Percentiles rank a stretch among this genome's conserved stretches.
phyloP scores from a whole-genome alignment of 2,113 vertebrate species.

The Pithys albifrons region DNA sequence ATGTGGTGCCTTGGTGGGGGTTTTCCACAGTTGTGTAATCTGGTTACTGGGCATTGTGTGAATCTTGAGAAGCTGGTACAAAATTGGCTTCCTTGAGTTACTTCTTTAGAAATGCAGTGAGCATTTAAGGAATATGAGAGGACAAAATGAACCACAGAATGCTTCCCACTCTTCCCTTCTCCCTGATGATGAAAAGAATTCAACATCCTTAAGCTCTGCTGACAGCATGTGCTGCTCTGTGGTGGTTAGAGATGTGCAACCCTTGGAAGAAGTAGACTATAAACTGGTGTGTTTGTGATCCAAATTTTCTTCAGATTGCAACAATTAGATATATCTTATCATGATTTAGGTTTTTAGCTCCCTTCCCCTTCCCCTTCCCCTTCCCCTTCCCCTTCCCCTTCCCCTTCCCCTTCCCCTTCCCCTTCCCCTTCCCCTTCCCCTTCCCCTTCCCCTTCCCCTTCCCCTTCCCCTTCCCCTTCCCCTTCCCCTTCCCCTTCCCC shows the following conservation, averaged over 20 bases:
- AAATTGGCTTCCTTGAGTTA: not conserved
- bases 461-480: too few species aligned
- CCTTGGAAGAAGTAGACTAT: not conserved
- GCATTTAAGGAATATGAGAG: not conserved
- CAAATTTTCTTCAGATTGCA: not conserved
- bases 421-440: too few species aligned
- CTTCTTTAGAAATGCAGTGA: not conserved
- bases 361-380: too few species aligned
- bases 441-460: too few species aligned
- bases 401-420: too few species aligned
- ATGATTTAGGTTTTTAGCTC: not conserved
- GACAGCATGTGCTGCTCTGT: not conserved
- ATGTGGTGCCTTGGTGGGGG: not conserved
- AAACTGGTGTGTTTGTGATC: not conserved
- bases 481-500: too few species aligned
- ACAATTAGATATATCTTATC: not conserved
- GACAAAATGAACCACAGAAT: not conserved
- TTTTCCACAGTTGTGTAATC: conserved; percentile 50
- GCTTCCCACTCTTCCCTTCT: not conserved
- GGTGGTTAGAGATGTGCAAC: not conserved
- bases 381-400: too few species aligned
- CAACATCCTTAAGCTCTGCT: not conserved
- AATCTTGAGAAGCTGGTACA: not conserved
- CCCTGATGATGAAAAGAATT: not conserved
- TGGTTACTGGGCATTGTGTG: not conserved